phyloP scores from a whole-genome alignment of 35 echinoderm and acorn worm genomes.

The Nesometra sesokonis region DNA sequence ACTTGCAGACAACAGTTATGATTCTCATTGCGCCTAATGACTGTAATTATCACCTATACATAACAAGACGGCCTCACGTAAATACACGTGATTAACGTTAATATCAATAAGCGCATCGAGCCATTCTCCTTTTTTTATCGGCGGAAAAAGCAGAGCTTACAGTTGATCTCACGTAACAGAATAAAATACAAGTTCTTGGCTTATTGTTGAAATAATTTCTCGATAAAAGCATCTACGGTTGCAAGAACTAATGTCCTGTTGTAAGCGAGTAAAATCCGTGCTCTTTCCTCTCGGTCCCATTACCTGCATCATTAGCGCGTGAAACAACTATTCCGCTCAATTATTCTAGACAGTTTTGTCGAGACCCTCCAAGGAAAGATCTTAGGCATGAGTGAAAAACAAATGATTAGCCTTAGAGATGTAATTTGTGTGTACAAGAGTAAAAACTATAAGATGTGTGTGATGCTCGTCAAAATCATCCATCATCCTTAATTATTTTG shows the following conservation, averaged over 20 bases:
- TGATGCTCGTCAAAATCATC: background rate
- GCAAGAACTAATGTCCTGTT: background rate
- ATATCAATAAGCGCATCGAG: background rate
- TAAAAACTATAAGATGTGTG: background rate
- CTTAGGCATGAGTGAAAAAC: background rate
- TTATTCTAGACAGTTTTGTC: background rate
- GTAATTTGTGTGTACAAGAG: background rate
- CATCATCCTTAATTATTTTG: background rate
- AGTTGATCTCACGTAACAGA: background rate
- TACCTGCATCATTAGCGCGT: background rate
- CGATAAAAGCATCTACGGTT: background rate
- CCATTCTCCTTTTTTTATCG: background rate
- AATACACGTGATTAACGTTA: background rate
- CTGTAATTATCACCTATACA: no score
- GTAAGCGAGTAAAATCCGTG: background rate
- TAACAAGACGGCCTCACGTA: no score
- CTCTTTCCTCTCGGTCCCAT: background rate
- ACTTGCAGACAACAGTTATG: no score
- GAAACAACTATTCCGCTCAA: background rate
- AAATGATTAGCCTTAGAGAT: background rate
- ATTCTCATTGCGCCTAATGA: no score
- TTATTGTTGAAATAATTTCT: background rate
- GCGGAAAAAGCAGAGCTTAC: background rate
- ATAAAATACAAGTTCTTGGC: background rate
- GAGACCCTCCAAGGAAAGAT: background rate